Conservation (phyloP, 2,797 vertebrate species). For the Aselliscus stoliczkanus region DNA sequence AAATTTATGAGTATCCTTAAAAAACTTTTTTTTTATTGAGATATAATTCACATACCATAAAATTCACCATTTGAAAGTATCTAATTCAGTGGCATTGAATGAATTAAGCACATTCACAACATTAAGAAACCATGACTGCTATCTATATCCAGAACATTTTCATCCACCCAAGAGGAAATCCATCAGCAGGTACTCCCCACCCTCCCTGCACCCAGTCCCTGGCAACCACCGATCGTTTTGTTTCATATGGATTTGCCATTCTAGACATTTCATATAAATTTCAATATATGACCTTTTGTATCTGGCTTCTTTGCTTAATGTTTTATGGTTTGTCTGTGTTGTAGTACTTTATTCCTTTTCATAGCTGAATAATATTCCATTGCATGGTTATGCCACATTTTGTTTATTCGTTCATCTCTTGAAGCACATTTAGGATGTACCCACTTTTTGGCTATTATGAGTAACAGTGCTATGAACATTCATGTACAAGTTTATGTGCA, state of each 20-base stretch:
- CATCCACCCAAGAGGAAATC: not conserved
- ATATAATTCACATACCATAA: not conserved
- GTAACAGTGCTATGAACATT: not conserved
- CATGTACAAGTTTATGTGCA: not conserved
- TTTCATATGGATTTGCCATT: not conserved
- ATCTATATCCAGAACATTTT: not conserved
- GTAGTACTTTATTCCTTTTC: not conserved
- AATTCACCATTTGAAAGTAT: not conserved
- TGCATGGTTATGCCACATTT: not conserved
- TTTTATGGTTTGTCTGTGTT: not conserved
- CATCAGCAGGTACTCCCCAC: too few species aligned
- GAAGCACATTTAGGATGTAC: not conserved
- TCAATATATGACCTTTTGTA: not conserved
- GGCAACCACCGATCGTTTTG: too few species aligned
- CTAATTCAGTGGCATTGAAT: not conserved
- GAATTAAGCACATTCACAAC: not conserved
- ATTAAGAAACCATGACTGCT: not conserved
- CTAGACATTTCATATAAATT: not conserved
- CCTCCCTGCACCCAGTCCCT: not conserved
- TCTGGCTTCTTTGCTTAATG: not conserved
- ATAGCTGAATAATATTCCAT: not conserved
- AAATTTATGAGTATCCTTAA: not conserved
- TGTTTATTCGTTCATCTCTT: not conserved
- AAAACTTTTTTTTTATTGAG: not conserved
- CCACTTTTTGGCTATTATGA: not conserved